Percentiles rank a stretch among this genome's conserved stretches.
phyloP scores from a whole-genome alignment of 2,888 invertebrate species.

The Drosophila prostipennis region DNA sequence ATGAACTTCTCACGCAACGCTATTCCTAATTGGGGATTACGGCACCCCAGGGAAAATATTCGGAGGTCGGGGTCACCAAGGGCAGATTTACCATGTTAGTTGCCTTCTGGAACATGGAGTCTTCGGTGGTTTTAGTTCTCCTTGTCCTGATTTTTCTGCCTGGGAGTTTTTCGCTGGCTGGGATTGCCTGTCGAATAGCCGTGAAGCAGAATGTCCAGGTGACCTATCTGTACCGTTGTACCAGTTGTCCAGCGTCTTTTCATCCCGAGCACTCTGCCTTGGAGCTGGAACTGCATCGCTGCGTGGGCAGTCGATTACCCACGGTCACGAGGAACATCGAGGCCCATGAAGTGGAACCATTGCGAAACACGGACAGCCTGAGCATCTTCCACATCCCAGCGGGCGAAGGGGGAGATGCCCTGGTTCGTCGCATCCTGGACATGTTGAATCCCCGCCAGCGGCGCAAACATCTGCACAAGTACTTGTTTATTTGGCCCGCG shows the following conservation, averaged over 20 bases:
- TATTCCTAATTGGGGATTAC: conserved; percentile 7
- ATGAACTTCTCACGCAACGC: conserved; percentile 12
- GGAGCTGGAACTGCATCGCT: conserved; percentile 51
- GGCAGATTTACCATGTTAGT: conserved; percentile 14
- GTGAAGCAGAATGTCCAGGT: conserved; percentile 44
- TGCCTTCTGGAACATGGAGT: conserved; percentile 31
- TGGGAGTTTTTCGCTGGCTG: conserved; percentile 23
- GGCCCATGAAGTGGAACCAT: conserved; percentile 54
- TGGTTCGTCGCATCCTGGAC: conserved; percentile 51
- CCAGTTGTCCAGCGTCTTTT: conserved; percentile 41
- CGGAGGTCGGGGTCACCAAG: not conserved
- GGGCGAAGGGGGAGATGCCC: conserved; percentile 37
- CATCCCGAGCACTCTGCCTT: conserved; percentile 10
- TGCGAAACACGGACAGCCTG: conserved; percentile 60
- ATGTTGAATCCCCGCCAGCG: conserved; percentile 70
- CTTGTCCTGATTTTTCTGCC: not conserved
- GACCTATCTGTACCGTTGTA: conserved; percentile 64
- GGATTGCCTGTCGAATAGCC: conserved; percentile 52
- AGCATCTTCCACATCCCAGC: conserved; percentile 66
- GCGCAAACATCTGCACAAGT: conserved; percentile 73
- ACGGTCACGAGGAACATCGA: conserved; percentile 55
- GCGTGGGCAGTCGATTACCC: conserved; percentile 45
- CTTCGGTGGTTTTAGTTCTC: conserved; percentile 38
- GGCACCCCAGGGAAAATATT: conserved; percentile 3
- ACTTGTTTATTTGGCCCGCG: conserved; percentile 73